Evolutionary conservation across 2,888 invertebrate genomes (phyloP), one percentile per base, ranked within the genome.

Genomic region (Bruchidius siliquastri): DNA sequence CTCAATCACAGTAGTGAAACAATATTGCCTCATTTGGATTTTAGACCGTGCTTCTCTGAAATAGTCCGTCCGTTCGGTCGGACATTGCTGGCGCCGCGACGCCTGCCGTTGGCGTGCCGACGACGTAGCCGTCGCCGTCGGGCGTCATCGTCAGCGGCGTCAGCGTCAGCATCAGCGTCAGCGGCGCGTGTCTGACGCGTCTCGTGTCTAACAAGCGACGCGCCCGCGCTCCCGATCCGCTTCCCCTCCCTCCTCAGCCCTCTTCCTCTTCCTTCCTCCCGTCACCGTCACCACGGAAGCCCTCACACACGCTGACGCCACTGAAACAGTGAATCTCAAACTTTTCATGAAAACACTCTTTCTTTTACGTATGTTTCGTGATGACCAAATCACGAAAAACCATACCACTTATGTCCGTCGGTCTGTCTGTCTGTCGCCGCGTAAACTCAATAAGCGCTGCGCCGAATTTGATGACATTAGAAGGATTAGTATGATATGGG

Each of bases 111-210:
- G 49, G 18, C 49, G 49, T 49, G 18, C 49, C 49, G 18, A 49
- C 49, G 49, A 49, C 49, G 49, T 8, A 8, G 30, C 1, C 49
- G 49, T 49, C 49, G 10, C 49, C 49, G 49, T 49, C 49, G 49
- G 49, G 49, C 49, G 49, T 49, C 49, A 49, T 49, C 49, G 80
- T 79, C 79, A 79, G 77, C 77, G 80, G 78, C 79, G 77, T 76
- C 81, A 80, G 78, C 80, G 81, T 32, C 80, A 84, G 78, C 79
- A 76, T 76, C 81, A 80, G 78, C 80, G 81, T 32, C 80, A 84
- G 84, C 83, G 86, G 85, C 86, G 86, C 86, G 86, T 86, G 86
- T 86, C 86, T 86, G 86, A 85, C 86, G 86, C 86, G 86, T 85
- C 86, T 85, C 84, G 85, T 85, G 86, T 85, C 85, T 85, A 86